A percentile compares a stretch with the other conserved stretches of the same genome.
Evolutionary conservation across 2,797 vertebrate species (phyloP).

Genomic region (Coccyzus lansbergi): DNA sequence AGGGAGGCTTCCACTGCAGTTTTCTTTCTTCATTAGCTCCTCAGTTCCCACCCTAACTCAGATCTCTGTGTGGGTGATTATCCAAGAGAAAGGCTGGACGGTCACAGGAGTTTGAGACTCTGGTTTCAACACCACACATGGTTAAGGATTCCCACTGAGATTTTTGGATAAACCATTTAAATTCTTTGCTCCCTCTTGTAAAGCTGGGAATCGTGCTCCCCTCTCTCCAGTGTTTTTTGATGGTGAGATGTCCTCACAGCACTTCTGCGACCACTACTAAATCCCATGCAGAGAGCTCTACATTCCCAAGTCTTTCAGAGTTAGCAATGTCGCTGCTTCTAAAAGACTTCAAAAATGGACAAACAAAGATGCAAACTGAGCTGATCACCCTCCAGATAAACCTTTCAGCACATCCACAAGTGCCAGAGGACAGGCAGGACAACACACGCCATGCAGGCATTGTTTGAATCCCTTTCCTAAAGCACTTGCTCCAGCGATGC

Average conservation of each 20-base stretch:
- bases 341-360: slow-evolving; percentile 33
- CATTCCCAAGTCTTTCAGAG: neutral
- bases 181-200: slow-evolving; percentile 12
- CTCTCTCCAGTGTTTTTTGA: neutral
- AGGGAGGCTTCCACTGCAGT: neutral
- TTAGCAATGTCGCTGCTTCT: neutral
- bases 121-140: slow-evolving; percentile 2
- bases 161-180: neutral
- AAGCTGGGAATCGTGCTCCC: neutral
- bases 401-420: slow-evolving; percentile 10
- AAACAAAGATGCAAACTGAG: slow-evolving; percentile 16
- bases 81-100: slow-evolving; percentile 21
- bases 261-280: slow-evolving; percentile 13
- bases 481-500: neutral
- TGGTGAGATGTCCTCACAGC: neutral
- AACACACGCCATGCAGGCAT: neutral
- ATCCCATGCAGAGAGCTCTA: neutral
- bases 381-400: slow-evolving; percentile 47
- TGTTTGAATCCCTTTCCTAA: slow-evolving; percentile 36
- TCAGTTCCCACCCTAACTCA: neutral
- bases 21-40: neutral
- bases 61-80: neutral
- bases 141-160: neutral
- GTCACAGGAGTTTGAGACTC: neutral
- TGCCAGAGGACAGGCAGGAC: slow-evolving; percentile 6